phyloP scores from a whole-genome alignment of 2,888 invertebrate species.

The Caenorhabditis doughertyi region DNA sequence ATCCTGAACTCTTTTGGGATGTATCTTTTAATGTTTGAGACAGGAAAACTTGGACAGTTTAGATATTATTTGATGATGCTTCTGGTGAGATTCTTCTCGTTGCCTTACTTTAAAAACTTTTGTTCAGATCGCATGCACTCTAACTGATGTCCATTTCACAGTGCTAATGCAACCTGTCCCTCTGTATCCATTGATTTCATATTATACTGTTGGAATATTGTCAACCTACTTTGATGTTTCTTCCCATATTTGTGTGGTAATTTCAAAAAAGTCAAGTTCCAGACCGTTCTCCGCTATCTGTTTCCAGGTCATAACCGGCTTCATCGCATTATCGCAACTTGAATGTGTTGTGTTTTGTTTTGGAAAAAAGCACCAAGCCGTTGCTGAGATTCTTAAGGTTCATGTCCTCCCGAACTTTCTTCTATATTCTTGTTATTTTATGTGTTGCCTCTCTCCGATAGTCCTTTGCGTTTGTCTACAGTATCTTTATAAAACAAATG shows the following conservation, averaged over 20 bases:
- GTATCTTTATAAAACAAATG: background rate
- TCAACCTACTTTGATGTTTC: background rate
- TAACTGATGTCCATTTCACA: slow-evolving; percentile 1
- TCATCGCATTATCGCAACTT: background rate
- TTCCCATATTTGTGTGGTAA: background rate
- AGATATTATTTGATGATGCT: slow-evolving; percentile 4
- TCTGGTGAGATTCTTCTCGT: too few species aligned
- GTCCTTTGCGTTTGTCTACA: too few species aligned
- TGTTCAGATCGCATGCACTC: slow-evolving; percentile 3
- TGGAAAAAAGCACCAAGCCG: background rate
- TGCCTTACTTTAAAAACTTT: background rate
- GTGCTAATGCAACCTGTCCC: background rate
- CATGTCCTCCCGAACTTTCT: background rate
- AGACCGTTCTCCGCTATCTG: too few species aligned
- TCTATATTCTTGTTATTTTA: background rate
- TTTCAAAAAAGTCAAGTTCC: too few species aligned
- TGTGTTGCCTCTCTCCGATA: background rate
- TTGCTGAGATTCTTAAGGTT: background rate
- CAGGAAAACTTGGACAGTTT: background rate
- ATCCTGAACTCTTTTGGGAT: background rate
- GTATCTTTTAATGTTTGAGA: background rate
- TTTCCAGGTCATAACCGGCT: too few species aligned
- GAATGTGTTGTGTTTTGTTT: background rate
- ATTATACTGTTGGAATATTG: background rate
- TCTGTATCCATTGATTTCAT: background rate